Base-by-base conservation (phyloP, 1,140 invertebrate genomes). In the Drosophila repletoides region DNA sequence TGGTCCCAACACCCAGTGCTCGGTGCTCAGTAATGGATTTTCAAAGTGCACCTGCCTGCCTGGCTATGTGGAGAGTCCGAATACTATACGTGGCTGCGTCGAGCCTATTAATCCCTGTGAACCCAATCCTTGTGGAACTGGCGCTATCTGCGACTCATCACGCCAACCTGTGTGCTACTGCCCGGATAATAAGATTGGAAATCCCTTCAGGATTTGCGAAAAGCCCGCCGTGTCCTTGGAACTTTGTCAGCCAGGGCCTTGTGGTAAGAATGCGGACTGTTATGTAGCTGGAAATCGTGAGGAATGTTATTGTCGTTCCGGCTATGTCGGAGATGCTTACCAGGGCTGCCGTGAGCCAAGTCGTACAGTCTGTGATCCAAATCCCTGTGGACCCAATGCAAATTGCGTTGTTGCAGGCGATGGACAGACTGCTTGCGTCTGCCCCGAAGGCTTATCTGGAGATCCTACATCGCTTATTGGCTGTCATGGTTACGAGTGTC, bases 1-100 rank as follows among this genome's bases (percentile, higher is more conserved):
- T 88, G 96, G 96, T 6, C 95, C 95, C 2, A 97, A 97, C 76
- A 97, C 96, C 2, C 94, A 96, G 79, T 97, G 96, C 80, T 92
- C 95, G 0, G 91, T 96, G 12, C 88, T 96, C 7, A 91, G 92
- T n/a, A 96, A 96, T 81, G 96, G 96, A 29, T 95, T 96, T 81
- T 93, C 96, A 0, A 96, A 97, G 90, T 98, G 96, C 88, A 96
- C 95, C 1, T 97, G 96, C 81, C 91, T 96, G 52, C 92, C 94
- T 55, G 95, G 95, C 12, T 97, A 93, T 84, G 92, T 97, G 7
- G 96, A 97, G 91, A 96, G 95, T 89, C 95, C 95, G 0, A 97
- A 97, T 74, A 97, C 96, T 0, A 94, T 97, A 34, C 92, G 95
- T 84, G 96, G 96, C 19, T 97, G 96, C 79, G 91, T 96, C 1